phyloP scores from a whole-genome alignment of 1,140 invertebrate species.

The Leptopilina clavipes region DNA sequence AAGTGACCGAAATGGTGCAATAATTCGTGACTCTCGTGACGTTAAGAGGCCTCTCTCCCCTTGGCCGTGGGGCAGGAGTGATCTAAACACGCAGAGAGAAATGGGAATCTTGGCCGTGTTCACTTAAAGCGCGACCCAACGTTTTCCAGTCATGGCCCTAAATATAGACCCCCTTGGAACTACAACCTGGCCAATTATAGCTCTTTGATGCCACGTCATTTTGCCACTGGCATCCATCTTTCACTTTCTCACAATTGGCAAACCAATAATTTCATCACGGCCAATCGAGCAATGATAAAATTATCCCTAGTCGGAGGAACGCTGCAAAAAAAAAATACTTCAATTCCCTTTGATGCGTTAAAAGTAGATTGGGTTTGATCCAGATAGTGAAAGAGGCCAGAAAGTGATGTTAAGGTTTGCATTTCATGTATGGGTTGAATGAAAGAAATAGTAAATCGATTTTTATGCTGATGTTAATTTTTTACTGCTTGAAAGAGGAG shows the following conservation, averaged over 20 bases:
- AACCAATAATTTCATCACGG: conserved; percentile 64
- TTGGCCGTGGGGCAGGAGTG: conserved; percentile 54
- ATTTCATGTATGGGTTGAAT: too few species aligned
- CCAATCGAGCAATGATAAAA: too few species aligned
- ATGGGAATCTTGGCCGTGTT: conserved; percentile 44
- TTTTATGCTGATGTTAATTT: too few species aligned
- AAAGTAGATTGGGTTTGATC: too few species aligned
- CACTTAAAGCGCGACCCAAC: conserved; percentile 58
- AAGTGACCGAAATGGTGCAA: conserved; percentile 73
- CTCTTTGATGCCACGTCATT: conserved; percentile 68
- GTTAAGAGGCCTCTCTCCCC: conserved; percentile 69
- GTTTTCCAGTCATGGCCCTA: conserved; percentile 66
- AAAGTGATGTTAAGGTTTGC: too few species aligned
- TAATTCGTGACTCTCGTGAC: conserved; percentile 73
- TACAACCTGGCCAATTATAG: conserved; percentile 71
- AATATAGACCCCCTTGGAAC: conserved; percentile 63
- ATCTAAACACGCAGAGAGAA: conserved; percentile 46
- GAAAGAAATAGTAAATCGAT: too few species aligned
- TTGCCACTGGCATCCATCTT: conserved; percentile 58
- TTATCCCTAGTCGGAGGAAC: too few species aligned
- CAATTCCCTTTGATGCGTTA: too few species aligned
- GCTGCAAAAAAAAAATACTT: too few species aligned
- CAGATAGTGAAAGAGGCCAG: too few species aligned
- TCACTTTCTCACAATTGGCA: conserved; percentile 51
- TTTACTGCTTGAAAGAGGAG: too few species aligned